Percentiles rank a stretch among this genome's conserved stretches.
Conservation (phyloP, 1,140 invertebrate genomes). For the Caenorhabditis briggsae region DNA sequence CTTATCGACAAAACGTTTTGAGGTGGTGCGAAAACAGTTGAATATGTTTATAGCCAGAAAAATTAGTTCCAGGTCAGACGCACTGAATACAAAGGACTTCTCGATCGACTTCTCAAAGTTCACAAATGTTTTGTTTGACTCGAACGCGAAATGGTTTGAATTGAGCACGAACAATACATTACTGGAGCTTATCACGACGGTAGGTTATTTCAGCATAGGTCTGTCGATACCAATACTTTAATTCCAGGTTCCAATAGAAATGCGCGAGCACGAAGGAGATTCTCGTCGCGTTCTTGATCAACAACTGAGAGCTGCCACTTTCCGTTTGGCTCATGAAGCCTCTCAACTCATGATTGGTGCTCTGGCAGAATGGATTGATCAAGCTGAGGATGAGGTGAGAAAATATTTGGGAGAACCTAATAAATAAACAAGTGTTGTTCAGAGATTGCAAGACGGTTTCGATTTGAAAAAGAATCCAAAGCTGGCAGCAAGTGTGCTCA, state of each 20-base stretch:
- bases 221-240: background rate
- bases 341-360: constrained; percentile 29
- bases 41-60: background rate
- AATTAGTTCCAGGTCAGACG: constrained; percentile 58
- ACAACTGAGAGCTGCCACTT: constrained; percentile 50
- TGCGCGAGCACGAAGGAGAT: constrained; percentile 73
- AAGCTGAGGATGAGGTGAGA: constrained; percentile 59
- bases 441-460: constrained; percentile 12
- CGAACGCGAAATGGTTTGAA: constrained; percentile 75
- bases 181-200: constrained; percentile 73
- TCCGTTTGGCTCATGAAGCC: constrained; percentile 34
- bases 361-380: constrained; percentile 44
- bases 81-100: constrained; percentile 72
- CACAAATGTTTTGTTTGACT: constrained; percentile 68
- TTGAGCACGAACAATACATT: constrained; percentile 76
- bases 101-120: constrained; percentile 75
- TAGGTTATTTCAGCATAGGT: constrained; percentile 33
- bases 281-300: constrained; percentile 74
- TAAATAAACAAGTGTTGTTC: background rate
- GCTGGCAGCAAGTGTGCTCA: background rate
- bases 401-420: background rate
- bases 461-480: constrained; percentile 42
- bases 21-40: constrained; percentile 25
- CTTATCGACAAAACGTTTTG: constrained; percentile 84
- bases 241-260: constrained; percentile 74